Conservation (phyloP, 2,113 vertebrate species). For the Turnix velox region DNA sequence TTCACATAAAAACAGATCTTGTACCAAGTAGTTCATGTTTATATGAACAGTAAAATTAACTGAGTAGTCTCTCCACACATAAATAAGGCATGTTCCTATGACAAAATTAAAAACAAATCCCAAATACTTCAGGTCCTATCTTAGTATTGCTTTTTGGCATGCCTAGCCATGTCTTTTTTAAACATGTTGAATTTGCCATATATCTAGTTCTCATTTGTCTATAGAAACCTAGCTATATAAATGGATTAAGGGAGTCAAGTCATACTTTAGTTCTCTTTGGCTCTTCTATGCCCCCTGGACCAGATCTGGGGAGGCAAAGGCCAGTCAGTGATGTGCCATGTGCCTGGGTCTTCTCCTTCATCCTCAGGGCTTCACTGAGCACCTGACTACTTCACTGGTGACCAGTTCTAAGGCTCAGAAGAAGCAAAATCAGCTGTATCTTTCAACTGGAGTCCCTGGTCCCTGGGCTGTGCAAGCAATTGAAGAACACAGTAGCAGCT, state of each 20-base stretch:
- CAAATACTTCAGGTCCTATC: not conserved
- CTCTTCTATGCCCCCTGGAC: not conserved
- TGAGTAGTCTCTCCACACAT: not conserved
- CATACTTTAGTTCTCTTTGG: not conserved
- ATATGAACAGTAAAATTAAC: constrained; percentile 10
- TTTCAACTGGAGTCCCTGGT: not conserved
- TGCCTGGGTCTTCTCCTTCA: not conserved
- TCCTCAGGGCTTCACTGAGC: not conserved
- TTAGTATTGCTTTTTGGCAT: not conserved
- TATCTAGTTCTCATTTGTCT: not conserved
- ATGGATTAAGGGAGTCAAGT: not conserved
- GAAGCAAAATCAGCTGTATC: not conserved
- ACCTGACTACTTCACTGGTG: not conserved
- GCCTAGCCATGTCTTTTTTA: not conserved
- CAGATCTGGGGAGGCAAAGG: not conserved
- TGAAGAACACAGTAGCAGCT: not conserved
- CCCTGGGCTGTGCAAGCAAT: not conserved
- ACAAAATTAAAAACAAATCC: constrained; percentile 24
- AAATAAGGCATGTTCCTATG: not conserved
- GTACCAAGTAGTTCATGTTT: constrained; percentile 1
- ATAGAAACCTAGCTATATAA: not conserved
- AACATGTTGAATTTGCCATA: not conserved
- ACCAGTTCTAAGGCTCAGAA: rapidly evolving
- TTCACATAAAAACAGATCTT: constrained; percentile 5
- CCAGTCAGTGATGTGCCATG: not conserved